phyloP scores from a whole-genome alignment of 1,140 invertebrate genomes.

The Cryptotermes secundus region DNA sequence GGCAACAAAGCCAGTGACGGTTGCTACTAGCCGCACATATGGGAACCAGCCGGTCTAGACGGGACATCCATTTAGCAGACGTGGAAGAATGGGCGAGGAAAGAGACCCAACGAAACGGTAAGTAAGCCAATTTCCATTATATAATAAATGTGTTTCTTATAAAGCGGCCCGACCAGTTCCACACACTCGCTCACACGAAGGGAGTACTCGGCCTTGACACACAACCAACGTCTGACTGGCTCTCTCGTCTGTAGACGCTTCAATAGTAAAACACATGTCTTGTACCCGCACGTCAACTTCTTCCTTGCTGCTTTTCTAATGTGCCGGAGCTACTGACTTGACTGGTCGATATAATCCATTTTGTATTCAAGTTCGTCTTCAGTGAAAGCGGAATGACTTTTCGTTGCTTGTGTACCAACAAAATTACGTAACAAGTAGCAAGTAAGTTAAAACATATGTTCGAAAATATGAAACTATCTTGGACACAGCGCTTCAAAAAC shows the following conservation, averaged over 20 bases:
- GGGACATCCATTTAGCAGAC: not conserved
- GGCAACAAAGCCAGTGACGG: conserved; percentile 64
- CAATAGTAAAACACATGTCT: not conserved
- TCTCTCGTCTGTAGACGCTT: not conserved
- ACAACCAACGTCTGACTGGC: not conserved
- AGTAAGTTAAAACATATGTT: too few relatives aligned
- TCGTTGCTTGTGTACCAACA: too few relatives aligned
- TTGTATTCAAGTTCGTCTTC: not conserved
- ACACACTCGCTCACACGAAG: not conserved
- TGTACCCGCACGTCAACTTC: not conserved
- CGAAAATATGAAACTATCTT: too few relatives aligned
- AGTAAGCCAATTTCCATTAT: conserved; percentile 17
- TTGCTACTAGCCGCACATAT: not conserved
- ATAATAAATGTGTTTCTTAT: conserved; percentile 13
- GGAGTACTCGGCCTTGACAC: not conserved
- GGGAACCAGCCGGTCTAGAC: not conserved
- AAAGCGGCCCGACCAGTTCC: conserved; percentile 5
- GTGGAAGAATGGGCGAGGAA: not conserved
- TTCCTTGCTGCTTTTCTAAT: not conserved
- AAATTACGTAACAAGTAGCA: too few relatives aligned
- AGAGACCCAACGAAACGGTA: not conserved
- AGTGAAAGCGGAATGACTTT: not conserved
- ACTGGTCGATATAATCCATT: not conserved
- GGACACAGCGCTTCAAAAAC: too few relatives aligned
- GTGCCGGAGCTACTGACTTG: not conserved